These are phyloP conservation scores for Drymonia ruficornis DNA, from an alignment of 2,888 invertebrate species.

Conservation along the genomic window DNA sequence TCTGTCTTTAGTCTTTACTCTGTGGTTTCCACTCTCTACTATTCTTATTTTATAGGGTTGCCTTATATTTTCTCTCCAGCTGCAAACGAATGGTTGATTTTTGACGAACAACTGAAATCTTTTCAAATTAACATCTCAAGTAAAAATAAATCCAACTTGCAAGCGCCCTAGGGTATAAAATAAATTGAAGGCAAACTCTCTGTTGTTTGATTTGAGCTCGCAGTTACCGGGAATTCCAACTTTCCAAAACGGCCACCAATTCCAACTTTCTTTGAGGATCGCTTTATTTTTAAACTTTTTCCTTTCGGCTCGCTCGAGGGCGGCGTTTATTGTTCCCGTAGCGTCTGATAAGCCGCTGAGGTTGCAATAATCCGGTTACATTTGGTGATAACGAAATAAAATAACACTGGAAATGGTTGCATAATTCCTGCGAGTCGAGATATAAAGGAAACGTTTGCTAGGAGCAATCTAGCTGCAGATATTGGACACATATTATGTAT, in stretches of 20 bases:
- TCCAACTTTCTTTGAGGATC: constrained; percentile 8
- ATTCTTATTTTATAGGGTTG: too few species aligned
- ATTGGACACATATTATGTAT: too few species aligned
- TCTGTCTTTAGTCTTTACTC: too few species aligned
- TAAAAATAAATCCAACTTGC: constrained; percentile 18
- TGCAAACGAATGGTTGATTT: too few species aligned
- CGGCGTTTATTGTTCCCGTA: constrained; percentile 30
- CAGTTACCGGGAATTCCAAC: constrained; percentile 32
- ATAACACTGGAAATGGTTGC: neutral
- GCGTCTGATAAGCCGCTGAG: constrained; percentile 7
- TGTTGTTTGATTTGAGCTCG: constrained; percentile 20
- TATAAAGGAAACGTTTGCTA: too few species aligned
- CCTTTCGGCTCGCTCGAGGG: constrained; percentile 16
- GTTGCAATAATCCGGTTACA: neutral
- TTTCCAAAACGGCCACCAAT: constrained; percentile 33
- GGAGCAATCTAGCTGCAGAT: too few species aligned
- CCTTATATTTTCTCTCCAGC: too few species aligned
- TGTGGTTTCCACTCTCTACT: too few species aligned
- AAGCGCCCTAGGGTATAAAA: constrained; percentile 15
- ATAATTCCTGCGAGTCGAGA: neutral
- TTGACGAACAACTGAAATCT: too few species aligned
- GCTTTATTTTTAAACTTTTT: constrained; percentile 34
- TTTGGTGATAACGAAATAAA: neutral
- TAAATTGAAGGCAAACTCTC: constrained; percentile 26
- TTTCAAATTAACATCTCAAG: neutral